phyloP scores from a whole-genome alignment of 2,113 vertebrate species.

The Dolichallabes microphthalmus region DNA sequence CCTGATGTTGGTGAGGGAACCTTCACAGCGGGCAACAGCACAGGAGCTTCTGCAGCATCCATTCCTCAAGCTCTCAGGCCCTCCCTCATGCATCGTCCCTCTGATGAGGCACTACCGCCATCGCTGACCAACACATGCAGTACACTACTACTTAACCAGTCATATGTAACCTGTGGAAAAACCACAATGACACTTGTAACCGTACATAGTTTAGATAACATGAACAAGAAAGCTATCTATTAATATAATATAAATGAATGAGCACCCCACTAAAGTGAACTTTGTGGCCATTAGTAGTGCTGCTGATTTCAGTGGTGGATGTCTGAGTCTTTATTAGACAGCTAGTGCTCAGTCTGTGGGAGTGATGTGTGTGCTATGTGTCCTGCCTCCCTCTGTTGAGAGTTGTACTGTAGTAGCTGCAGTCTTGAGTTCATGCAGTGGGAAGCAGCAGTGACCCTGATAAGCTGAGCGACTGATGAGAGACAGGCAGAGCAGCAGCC shows the following conservation, averaged over 20 bases:
- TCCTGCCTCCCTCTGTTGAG: constrained; percentile 54
- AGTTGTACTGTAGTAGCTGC: constrained; percentile 60
- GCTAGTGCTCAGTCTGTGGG: constrained; percentile 42
- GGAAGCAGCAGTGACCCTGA: constrained; percentile 24
- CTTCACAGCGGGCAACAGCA: constrained; percentile 90
- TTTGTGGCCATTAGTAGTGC: constrained; percentile 46
- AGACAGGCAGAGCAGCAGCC: background rate
- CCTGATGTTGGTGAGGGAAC: constrained; percentile 94
- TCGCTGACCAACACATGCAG: constrained; percentile 76
- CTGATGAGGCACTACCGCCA: constrained; percentile 97
- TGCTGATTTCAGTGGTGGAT: constrained; percentile 9
- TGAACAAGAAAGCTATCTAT: constrained; percentile 41
- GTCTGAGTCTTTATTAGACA: constrained; percentile 44
- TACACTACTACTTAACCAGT: constrained; percentile 53
- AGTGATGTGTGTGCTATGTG: constrained; percentile 47
- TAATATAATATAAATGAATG: constrained; percentile 48
- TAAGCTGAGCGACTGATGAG: constrained; percentile 26
- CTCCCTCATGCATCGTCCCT: constrained; percentile 93
- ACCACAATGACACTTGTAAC: constrained; percentile 67
- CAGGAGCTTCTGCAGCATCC: constrained; percentile 90
- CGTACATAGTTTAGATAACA: constrained; percentile 68
- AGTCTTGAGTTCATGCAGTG: constrained; percentile 48
- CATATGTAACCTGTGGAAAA: constrained; percentile 52
- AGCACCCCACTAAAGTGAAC: constrained; percentile 31
- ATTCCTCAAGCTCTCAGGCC: constrained; percentile 90